Evolutionary conservation across 2,888 invertebrate genomes (phyloP).

Genomic region (Acleris sparsana): DNA sequence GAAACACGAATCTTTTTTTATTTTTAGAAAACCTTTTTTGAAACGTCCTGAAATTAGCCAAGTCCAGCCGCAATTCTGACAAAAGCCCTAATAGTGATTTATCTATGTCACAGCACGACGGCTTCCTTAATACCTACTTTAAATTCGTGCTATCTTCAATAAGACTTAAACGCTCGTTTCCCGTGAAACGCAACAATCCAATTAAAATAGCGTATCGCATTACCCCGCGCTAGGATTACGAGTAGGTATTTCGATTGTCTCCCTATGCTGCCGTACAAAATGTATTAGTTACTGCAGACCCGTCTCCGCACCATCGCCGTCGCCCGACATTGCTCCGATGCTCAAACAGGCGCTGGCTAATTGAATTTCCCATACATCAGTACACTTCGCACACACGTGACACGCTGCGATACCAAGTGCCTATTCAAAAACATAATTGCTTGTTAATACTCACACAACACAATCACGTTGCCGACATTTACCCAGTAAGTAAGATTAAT

Average conservation of each 20-base stretch:
- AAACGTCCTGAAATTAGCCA: too few species aligned
- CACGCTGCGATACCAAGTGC: slow-evolving; percentile 16
- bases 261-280: slow-evolving; percentile 13
- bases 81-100: too few species aligned
- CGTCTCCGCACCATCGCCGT: slow-evolving; percentile 17
- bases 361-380: slow-evolving; percentile 36
- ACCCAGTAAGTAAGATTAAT: background rate
- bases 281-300: slow-evolving; percentile 28
- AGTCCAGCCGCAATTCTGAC: too few species aligned
- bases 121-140: too few species aligned
- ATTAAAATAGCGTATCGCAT: slow-evolving; percentile 5
- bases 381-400: slow-evolving; percentile 15
- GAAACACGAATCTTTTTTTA: too few species aligned
- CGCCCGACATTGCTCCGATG: slow-evolving; percentile 24
- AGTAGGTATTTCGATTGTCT: slow-evolving; percentile 4
- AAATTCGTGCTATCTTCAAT: too few species aligned
- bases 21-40: too few species aligned
- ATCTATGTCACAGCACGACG: too few species aligned
- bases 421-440: slow-evolving; percentile 24
- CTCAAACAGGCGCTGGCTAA: slow-evolving; percentile 40
- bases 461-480: background rate
- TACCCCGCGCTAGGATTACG: background rate
- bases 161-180: too few species aligned
- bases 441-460: slow-evolving; percentile 15
- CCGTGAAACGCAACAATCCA: slow-evolving; percentile 1